Evolutionary conservation across 2,888 invertebrate species (phyloP).

Genomic region (Noctua janthe): DNA sequence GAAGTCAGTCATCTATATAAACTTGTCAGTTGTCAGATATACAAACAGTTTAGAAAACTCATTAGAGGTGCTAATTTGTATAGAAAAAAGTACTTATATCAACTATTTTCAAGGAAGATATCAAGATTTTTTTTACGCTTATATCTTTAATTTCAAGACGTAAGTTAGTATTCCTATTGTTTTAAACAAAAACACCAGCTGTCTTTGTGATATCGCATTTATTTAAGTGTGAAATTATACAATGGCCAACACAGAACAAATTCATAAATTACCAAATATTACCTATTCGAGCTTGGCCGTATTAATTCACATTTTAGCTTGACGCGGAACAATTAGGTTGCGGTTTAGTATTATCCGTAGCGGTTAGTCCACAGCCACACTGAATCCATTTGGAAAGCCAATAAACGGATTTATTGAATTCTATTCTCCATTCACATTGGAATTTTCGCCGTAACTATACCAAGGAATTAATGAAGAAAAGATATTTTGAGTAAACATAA

Average conservation of each 20-base stretch:
- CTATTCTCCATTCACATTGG: background rate
- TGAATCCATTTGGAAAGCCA: conserved; percentile 1
- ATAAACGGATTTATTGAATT: background rate
- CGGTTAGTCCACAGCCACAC: background rate
- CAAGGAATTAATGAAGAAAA: background rate
- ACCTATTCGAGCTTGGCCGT: background rate
- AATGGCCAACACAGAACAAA: background rate
- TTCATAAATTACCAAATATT: background rate
- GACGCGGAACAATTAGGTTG: background rate
- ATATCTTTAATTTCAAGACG: background rate
- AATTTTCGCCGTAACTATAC: background rate
- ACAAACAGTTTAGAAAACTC: background rate
- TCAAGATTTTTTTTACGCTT: too few relatives aligned
- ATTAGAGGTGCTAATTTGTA: background rate
- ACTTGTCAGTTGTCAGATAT: background rate
- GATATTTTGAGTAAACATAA: background rate
- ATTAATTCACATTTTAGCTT: conserved; percentile 15
- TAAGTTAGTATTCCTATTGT: too few relatives aligned
- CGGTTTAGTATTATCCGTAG: background rate
- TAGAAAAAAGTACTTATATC: background rate
- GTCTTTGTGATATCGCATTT: too few relatives aligned
- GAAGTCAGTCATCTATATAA: background rate
- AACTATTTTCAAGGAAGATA: background rate
- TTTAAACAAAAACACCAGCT: too few relatives aligned
- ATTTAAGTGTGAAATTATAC: too few relatives aligned